Evolutionary conservation across 1,140 invertebrate species (phyloP), one percentile per base, ranked within the genome.

Genomic region (Lepidurus packardi): DNA sequence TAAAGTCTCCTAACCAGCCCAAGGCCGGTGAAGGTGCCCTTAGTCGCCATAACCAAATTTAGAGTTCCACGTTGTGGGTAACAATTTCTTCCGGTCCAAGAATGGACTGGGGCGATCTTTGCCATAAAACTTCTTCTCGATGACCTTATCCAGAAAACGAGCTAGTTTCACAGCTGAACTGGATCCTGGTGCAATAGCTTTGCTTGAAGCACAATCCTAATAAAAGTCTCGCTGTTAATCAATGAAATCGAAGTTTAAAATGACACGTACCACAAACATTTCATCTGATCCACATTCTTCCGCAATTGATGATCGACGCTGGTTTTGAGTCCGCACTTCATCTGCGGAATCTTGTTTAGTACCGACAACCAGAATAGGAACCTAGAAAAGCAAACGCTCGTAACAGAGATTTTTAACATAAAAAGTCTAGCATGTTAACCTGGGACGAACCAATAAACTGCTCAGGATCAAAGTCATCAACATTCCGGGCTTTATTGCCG

Each of bases 111-210:
- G 83, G 43, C 81, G 82, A 75, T 87, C 87, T 45, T 87, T 85
- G 7, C 86, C 86, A 80, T 91, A 89, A 82, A 90, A 90, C 75
- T 90, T 87, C 80, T 90, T 88, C 84, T 93, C 92, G 80, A 94
- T 93, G 8, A 94, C 95, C 88, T 95, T 95, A 85, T 98, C 96
- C 85, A 97, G 97, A 87, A 98, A 98, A 83, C 94, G 89, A 16
- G 92, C 92, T 25, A 98, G 84, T 86, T 97, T 97, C 0, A 97
- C 94, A 73, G 95, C 91, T 84, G 95, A 95, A 80, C 93, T 94
- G 1, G 93, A 93, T 5, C 95, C 96, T 16, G 96, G 93, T n/a
- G 94, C 93, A 80, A 98, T 85, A 80, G 93, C 93, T 84, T 92
- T 91, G 1, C 88, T 85, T 84, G 94, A 91, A 81, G 89, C 88